These are phyloP conservation scores for Schizotus pectinicornis DNA, from an alignment of 2,888 invertebrate species.

Conservation along the genomic window DNA sequence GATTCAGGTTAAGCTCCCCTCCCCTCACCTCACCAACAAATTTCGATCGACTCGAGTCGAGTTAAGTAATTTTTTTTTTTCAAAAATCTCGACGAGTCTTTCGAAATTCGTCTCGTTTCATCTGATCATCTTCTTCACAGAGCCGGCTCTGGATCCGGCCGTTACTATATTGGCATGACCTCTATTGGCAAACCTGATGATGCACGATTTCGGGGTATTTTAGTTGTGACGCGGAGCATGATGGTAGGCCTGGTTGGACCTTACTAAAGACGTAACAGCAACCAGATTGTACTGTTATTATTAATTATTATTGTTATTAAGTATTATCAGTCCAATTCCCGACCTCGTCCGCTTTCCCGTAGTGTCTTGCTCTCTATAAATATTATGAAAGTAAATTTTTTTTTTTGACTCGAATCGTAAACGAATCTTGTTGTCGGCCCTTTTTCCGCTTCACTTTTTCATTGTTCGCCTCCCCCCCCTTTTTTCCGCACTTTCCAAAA, in stretches of 20 bases:
- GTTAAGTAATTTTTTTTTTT: too few relatives aligned
- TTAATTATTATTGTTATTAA: conserved; percentile 1
- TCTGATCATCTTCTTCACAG: background rate
- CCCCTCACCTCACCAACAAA: background rate
- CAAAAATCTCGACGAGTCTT: too few relatives aligned
- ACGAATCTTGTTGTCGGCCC: conserved; percentile 29
- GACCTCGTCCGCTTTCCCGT: conserved; percentile 16
- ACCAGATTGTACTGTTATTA: conserved; percentile 28
- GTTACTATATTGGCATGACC: conserved; percentile 37
- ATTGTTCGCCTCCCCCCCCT: conserved; percentile 9
- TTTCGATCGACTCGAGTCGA: too few relatives aligned
- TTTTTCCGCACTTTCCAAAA: too few relatives aligned
- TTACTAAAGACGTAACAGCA: conserved; percentile 43
- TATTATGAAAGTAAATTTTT: conserved; percentile 7
- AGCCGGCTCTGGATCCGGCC: conserved; percentile 12
- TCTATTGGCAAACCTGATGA: conserved; percentile 34
- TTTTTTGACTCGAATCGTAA: conserved; percentile 1
- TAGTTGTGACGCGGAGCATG: conserved; percentile 33
- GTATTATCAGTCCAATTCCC: background rate
- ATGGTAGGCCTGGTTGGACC: conserved; percentile 39
- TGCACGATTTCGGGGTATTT: conserved; percentile 39
- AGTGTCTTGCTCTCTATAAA: conserved; percentile 15
- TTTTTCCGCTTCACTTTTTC: conserved; percentile 12
- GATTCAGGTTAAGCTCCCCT: background rate
- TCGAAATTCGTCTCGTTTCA: conserved; percentile 5